Evolutionary conservation across 1,140 invertebrate genomes (phyloP), one percentile per base, ranked within the genome.

Genomic region (Papilio dardanus): DNA sequence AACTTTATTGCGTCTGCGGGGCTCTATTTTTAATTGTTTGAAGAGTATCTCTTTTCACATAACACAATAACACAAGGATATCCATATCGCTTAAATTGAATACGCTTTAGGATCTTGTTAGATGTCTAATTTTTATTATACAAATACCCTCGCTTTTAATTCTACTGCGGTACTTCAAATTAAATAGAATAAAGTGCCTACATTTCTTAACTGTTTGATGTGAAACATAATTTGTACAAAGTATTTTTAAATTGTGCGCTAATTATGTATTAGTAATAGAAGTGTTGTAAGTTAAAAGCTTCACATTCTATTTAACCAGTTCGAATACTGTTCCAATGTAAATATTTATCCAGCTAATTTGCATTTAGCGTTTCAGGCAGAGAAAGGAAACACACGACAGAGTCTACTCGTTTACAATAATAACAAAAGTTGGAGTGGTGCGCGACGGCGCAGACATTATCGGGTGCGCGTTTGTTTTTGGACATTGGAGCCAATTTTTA

Each of bases 341-440:
- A 92, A 92, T 92, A 90, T 92, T 92, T 86, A 80, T 85, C 79
- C 87, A 91, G 86, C 91, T 92, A 92, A 92, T 92, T 92, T 87
- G 87, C 87, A 88, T 87, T 86, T 79, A 83, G 83, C 80, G 74
- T 86, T 88, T 87, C 83, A 82, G 76, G 77, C 71, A 62, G 77
- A 83, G 86, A 88, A 88, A 86, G 82, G 85, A 87, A 88, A 89
- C 88, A 90, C 83, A 86, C 84, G 88, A 88, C 88, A 89, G 82
- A 84, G 81, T 82, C 82, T 83, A 76, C 83, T 92, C 88, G 76
- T 77, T 92, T 92, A 92, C 91, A 85, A 90, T 74, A 88, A 91
- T 80, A 92, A 92, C 88, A 92, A 80, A 76, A 19, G 69, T 65
- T 76, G 69, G 80, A 88, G 85, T 88, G 84, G 74, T 77, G 80